Percentiles rank a stretch among this genome's conserved stretches.
These are phyloP conservation scores for Mormyrus proboscirostris DNA, from an alignment of 2,797 vertebrate genomes.

Conservation along the genomic window DNA sequence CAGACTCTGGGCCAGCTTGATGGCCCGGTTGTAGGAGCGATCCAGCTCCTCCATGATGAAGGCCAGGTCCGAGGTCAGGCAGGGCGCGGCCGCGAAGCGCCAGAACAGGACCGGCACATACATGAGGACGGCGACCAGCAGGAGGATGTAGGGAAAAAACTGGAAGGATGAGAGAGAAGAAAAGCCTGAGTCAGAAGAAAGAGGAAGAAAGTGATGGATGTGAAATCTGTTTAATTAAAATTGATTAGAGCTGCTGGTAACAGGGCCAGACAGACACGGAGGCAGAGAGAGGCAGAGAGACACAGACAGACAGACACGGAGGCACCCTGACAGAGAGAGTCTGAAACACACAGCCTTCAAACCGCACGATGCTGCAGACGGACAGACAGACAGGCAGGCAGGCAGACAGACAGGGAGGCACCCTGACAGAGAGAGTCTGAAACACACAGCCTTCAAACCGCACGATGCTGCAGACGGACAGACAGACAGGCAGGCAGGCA, in stretches of 20 bases:
- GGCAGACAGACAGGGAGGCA: too few relatives aligned
- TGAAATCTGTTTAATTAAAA: neutral
- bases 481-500: too few relatives aligned
- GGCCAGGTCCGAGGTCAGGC: constrained; percentile 81
- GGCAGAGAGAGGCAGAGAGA: too few relatives aligned
- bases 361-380: neutral
- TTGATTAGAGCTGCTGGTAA: neutral
- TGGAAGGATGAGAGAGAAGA: constrained; percentile 34
- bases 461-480: too few relatives aligned
- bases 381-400: neutral
- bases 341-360: neutral
- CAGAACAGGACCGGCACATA: constrained; percentile 82
- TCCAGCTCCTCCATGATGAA: constrained; percentile 95
- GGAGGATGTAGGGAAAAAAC: constrained; percentile 92
- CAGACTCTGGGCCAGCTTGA: constrained; percentile 74
- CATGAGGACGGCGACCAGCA: constrained; percentile 78
- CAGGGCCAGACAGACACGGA: neutral
- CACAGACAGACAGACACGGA: too few relatives aligned
- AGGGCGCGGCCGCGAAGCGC: constrained; percentile 75
- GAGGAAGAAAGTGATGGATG: neutral
- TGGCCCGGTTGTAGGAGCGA: constrained; percentile 82
- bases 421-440: neutral
- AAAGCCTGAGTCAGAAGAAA: neutral
- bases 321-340: neutral
- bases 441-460: too few relatives aligned